phyloP scores from a whole-genome alignment of 2,113 vertebrate genomes.

The Catharus fuscescens region DNA sequence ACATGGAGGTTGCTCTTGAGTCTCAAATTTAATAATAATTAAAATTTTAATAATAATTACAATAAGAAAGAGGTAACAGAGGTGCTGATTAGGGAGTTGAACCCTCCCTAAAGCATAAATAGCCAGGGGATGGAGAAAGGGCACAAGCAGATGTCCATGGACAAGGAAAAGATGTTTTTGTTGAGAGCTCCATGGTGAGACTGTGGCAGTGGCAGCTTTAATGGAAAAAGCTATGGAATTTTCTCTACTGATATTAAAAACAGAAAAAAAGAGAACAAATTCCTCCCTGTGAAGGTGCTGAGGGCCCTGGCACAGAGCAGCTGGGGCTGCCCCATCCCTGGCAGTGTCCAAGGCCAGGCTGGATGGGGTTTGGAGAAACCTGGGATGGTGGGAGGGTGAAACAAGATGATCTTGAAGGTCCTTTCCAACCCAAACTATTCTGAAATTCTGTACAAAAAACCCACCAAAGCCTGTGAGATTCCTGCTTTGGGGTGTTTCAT shows the following conservation, averaged over 20 bases:
- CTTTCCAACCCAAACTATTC: not conserved
- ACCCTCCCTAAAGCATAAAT: not conserved
- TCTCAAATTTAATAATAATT: not conserved
- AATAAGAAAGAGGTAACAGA: not conserved
- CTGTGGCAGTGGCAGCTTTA: not conserved
- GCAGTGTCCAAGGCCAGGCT: not conserved
- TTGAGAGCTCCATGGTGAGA: not conserved
- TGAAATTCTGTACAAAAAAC: not conserved
- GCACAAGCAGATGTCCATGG: not conserved
- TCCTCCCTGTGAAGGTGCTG: not conserved
- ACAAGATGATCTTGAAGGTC: not conserved
- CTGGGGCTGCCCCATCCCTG: not conserved
- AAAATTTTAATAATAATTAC: not conserved
- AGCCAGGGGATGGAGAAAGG: not conserved
- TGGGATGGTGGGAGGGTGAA: rapidly evolving
- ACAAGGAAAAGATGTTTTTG: not conserved
- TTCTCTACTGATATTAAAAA: not conserved
- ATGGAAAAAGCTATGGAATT: not conserved
- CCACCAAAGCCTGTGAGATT: not conserved
- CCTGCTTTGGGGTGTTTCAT: not conserved
- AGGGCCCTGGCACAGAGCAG: not conserved
- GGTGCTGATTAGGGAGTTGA: not conserved
- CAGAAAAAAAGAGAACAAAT: not conserved
- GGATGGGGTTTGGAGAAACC: rapidly evolving
- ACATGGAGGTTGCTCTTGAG: not conserved